These are phyloP conservation scores for Labeo calbasu DNA, from an alignment of 2,797 vertebrate genomes.

Conservation along the genomic window DNA sequence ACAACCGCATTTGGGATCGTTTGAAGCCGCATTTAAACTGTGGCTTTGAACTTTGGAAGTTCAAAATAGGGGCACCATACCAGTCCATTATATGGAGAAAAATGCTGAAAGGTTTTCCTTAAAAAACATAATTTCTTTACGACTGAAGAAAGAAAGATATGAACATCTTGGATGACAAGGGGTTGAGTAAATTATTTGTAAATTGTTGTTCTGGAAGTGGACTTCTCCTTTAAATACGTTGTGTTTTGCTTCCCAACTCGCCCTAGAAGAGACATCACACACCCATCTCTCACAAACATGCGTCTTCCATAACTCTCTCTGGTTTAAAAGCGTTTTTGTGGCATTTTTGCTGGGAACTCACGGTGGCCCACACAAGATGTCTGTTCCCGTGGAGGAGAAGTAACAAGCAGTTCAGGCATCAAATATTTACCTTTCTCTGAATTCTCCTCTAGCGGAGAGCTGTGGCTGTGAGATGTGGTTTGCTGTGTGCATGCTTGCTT, in stretches of 20 bases:
- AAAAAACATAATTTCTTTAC: too few relatives aligned
- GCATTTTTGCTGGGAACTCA: slow-evolving; percentile 4
- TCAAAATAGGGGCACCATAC: too few relatives aligned
- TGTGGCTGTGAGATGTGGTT: slow-evolving; percentile 7
- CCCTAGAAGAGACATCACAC: not conserved
- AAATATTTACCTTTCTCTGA: slow-evolving; percentile 44
- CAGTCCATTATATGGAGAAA: too few relatives aligned
- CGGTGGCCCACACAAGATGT: slow-evolving; percentile 36
- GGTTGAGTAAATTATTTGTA: too few relatives aligned
- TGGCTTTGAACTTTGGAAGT: too few relatives aligned
- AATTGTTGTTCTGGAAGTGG: too few relatives aligned
- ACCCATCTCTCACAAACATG: not conserved
- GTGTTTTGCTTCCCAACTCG: not conserved
- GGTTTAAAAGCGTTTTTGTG: slow-evolving; percentile 18
- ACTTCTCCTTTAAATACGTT: not conserved
- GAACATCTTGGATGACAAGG: too few relatives aligned
- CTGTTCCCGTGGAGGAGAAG: slow-evolving; percentile 23
- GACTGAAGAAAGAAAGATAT: too few relatives aligned
- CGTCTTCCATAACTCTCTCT: not conserved
- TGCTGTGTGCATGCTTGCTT: not conserved
- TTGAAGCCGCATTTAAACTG: too few relatives aligned
- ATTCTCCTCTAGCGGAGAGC: not conserved
- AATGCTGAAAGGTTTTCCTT: too few relatives aligned
- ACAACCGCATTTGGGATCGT: too few relatives aligned
- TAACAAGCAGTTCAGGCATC: slow-evolving; percentile 40